These are phyloP conservation scores for Urosaurus nigricauda DNA, from an alignment of 2,797 vertebrate genomes.

Conservation along the genomic window DNA sequence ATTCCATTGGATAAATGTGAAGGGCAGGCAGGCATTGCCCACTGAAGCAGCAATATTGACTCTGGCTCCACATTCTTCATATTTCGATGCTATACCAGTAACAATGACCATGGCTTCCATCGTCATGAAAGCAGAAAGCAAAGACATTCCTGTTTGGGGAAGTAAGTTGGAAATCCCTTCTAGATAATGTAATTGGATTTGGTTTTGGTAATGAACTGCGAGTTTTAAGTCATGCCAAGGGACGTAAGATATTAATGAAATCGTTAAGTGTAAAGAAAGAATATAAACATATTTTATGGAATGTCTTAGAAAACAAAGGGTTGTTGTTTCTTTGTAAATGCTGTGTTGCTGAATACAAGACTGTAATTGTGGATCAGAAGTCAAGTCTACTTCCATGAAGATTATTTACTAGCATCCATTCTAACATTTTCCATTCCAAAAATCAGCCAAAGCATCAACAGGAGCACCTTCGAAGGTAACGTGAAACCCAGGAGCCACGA, in stretches of 20 bases:
- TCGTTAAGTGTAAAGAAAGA: background rate
- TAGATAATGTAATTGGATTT: conserved; percentile 20
- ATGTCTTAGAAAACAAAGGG: background rate
- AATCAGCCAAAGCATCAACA: no score
- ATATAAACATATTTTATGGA: conserved; percentile 8
- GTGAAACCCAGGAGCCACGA: no score
- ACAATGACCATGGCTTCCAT: conserved; percentile 98
- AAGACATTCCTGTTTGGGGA: conserved; percentile 98
- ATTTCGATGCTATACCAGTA: conserved; percentile 97
- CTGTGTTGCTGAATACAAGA: background rate
- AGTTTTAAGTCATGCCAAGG: background rate
- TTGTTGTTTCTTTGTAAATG: background rate
- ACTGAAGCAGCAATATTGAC: conserved; percentile 93
- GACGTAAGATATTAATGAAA: background rate
- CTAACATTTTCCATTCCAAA: background rate
- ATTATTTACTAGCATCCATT: background rate
- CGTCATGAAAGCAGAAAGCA: conserved; percentile 98
- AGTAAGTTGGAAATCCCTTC: conserved; percentile 87
- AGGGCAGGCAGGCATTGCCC: conserved; percentile 89
- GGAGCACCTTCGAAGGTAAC: no score
- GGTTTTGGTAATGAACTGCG: conserved; percentile 4
- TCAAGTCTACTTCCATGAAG: background rate
- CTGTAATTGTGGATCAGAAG: background rate
- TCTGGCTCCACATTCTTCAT: conserved; percentile 96
- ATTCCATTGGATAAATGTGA: conserved; percentile 95